phyloP scores from a whole-genome alignment of 2,113 vertebrate genomes.

The Penelope pileata region DNA sequence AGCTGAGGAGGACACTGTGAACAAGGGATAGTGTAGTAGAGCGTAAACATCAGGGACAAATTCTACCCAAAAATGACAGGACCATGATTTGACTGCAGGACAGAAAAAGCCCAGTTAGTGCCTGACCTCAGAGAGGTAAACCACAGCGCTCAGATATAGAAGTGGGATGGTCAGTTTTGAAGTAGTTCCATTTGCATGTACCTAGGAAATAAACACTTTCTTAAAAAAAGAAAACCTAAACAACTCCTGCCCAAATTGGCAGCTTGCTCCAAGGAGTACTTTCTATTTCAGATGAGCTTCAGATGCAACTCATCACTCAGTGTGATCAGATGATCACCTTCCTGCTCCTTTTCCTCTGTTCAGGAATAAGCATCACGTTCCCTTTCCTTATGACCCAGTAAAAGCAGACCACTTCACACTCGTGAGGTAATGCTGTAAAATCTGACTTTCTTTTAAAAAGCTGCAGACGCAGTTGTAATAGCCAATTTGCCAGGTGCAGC shows the following conservation, averaged over 20 bases:
- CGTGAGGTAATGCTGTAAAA: background rate
- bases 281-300: background rate
- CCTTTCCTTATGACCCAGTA: background rate
- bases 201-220: background rate
- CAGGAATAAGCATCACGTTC: background rate
- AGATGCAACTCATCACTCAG: background rate
- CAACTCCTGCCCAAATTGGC: background rate
- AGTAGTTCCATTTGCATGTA: background rate
- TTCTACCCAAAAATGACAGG: background rate
- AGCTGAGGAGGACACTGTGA: background rate
- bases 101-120: background rate
- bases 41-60: background rate
- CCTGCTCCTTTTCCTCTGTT: background rate
- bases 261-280: background rate
- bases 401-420: background rate
- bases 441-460: background rate
- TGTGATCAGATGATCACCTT: background rate
- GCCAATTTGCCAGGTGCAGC: background rate
- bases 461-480: background rate
- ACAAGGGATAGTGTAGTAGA: background rate
- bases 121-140: background rate
- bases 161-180: background rate
- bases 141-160: background rate
- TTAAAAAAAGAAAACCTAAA: background rate
- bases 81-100: background rate